These are phyloP conservation scores for Poeciliopsis retropinna DNA, from an alignment of 2,113 vertebrate genomes.

Conservation along the genomic window DNA sequence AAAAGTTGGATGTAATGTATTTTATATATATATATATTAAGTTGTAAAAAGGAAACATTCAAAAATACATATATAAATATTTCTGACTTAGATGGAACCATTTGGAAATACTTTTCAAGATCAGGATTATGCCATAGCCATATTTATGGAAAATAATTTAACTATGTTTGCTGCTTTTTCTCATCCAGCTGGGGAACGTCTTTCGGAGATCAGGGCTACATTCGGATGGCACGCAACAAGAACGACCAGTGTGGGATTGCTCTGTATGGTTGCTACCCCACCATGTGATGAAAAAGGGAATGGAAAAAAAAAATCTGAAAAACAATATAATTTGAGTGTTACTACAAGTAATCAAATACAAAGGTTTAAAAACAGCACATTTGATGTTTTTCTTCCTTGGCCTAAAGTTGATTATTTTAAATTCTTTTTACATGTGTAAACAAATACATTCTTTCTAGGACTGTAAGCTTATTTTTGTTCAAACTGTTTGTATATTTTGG, in stretches of 20 bases:
- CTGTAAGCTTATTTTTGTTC: too few species aligned
- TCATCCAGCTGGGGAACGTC: constrained; percentile 71
- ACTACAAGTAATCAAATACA: constrained; percentile 14
- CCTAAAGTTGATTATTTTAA: not conserved
- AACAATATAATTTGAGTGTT: not conserved
- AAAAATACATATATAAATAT: too few species aligned
- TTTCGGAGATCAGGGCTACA: constrained; percentile 81
- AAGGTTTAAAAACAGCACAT: not conserved
- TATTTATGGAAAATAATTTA: not conserved
- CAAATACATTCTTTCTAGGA: not conserved
- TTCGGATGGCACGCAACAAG: constrained; percentile 80
- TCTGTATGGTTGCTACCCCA: constrained; percentile 66
- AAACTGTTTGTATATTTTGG: too few species aligned
- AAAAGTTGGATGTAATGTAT: too few species aligned
- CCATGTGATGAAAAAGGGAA: constrained; percentile 56
- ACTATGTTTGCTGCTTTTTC: not conserved
- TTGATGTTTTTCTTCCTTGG: not conserved
- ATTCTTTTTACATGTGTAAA: not conserved
- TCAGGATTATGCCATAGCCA: too few species aligned
- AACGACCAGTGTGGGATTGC: constrained; percentile 82
- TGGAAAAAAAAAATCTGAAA: not conserved
- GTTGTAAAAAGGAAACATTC: too few species aligned
- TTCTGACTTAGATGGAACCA: too few species aligned
- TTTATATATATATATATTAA: too few species aligned
- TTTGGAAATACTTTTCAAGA: too few species aligned